Conservation (phyloP, 2,797 vertebrate genomes). For the Chelidonichthys spinosus region DNA sequence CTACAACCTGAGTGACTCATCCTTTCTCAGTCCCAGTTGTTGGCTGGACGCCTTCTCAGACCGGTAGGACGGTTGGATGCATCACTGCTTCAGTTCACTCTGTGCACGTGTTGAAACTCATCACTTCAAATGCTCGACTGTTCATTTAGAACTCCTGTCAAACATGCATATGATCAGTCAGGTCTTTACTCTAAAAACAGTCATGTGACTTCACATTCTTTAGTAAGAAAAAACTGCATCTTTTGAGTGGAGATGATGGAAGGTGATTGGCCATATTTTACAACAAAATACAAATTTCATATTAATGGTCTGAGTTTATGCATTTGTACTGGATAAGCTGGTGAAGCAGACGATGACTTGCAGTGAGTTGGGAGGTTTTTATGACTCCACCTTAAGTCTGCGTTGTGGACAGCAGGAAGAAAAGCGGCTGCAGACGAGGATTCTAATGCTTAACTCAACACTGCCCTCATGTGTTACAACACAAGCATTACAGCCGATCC, state of each 20-base stretch:
- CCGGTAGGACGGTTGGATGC: no score
- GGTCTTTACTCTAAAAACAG: neutral
- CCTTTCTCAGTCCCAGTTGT: neutral
- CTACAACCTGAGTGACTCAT: conserved; percentile 27
- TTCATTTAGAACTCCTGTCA: neutral
- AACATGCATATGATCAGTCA: neutral
- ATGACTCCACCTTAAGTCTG: neutral
- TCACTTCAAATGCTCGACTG: neutral
- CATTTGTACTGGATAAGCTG: no score
- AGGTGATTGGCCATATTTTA: no score
- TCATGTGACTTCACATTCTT: no score
- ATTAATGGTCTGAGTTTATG: neutral
- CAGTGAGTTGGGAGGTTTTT: no score
- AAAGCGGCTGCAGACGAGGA: neutral
- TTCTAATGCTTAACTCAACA: neutral
- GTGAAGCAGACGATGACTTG: no score
- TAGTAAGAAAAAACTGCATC: no score
- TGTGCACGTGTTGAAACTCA: neutral
- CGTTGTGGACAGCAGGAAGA: neutral
- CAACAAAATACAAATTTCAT: neutral
- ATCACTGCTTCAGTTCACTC: neutral
- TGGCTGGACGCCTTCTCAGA: neutral
- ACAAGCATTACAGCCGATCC: neutral
- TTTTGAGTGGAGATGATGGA: no score
- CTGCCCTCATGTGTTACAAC: conserved; percentile 28